phyloP scores from a whole-genome alignment of 2,888 invertebrate species.

The Heliconius erato region DNA sequence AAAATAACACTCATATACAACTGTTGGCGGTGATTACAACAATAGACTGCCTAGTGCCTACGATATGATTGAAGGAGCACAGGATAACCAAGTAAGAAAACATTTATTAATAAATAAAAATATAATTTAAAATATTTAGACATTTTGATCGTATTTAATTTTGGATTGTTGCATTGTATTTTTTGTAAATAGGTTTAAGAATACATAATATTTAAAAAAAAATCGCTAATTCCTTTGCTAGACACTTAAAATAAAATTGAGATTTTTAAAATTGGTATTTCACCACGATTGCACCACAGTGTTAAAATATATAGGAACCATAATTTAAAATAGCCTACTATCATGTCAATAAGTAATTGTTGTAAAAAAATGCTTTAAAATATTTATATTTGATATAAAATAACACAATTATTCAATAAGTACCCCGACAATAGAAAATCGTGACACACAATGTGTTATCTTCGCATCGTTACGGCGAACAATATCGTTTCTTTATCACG shows the following conservation, averaged over 20 bases:
- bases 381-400: neutral
- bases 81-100: slow-evolving; percentile 16
- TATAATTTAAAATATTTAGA: neutral
- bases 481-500: slow-evolving; percentile 33
- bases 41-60: slow-evolving; percentile 17
- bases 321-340: neutral
- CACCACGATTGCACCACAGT: neutral
- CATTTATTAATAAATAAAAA: neutral
- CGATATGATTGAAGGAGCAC: slow-evolving; percentile 19
- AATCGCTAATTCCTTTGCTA: neutral
- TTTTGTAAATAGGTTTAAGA: neutral
- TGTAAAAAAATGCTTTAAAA: neutral
- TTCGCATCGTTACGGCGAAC: slow-evolving; percentile 23
- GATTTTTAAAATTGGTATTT: neutral
- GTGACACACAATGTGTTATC: slow-evolving; percentile 28
- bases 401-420: neutral
- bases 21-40: slow-evolving; percentile 18
- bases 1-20: neutral
- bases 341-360: neutral
- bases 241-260: too few relatives aligned
- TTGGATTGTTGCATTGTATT: neutral
- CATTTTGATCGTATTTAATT: neutral
- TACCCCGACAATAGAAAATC: slow-evolving; percentile 17
- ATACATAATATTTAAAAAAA: neutral
- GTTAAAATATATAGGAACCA: neutral